These are phyloP conservation scores for Mimachlamys varia DNA, from an alignment of 2,888 invertebrate species.

Conservation along the genomic window DNA sequence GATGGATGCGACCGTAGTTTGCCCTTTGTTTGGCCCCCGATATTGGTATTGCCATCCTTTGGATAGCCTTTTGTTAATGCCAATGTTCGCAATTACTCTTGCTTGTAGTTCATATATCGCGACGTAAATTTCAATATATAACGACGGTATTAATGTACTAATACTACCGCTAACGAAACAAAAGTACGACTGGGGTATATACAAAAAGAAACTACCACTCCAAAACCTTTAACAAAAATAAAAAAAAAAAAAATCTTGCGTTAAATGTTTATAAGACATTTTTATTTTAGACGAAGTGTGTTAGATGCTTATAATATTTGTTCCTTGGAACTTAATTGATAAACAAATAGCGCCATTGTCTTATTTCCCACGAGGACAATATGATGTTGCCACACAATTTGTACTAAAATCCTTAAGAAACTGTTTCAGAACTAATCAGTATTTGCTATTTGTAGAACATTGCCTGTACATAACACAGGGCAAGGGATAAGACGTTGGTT, in stretches of 20 bases:
- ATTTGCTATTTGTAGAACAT: too few species aligned
- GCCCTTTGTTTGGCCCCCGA: neutral
- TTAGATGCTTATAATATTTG: neutral
- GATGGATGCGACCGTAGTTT: neutral
- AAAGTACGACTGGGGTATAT: neutral
- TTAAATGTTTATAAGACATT: neutral
- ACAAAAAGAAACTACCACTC: neutral
- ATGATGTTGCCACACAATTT: neutral
- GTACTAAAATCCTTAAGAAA: neutral
- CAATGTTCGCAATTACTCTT: too few species aligned
- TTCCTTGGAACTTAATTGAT: neutral
- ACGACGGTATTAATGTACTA: neutral
- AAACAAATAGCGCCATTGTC: neutral
- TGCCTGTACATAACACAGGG: too few species aligned
- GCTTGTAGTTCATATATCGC: too few species aligned
- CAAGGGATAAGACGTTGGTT: too few species aligned
- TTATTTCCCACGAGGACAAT: neutral
- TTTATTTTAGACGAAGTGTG: neutral
- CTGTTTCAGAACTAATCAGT: too few species aligned
- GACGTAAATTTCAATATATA: neutral
- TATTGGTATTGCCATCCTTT: too few species aligned
- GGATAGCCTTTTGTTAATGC: too few species aligned
- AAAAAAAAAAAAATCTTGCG: too few species aligned
- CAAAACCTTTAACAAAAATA: too few species aligned
- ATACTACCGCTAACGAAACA: neutral